Conservation (phyloP, 2,113 vertebrate species). For the Pomatorhinus ruficollis region DNA sequence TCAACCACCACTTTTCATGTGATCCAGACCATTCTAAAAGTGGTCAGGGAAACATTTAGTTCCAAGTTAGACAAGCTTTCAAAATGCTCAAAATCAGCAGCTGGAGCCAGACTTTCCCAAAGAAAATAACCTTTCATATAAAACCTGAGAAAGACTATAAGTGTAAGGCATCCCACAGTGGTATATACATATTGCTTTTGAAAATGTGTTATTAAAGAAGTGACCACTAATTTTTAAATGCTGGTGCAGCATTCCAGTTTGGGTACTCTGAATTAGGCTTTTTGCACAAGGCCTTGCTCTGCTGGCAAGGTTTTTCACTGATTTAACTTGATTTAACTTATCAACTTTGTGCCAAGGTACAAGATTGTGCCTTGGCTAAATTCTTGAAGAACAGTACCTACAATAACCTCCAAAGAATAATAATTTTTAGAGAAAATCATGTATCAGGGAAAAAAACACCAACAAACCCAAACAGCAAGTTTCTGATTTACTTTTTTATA, state of each 20-base stretch:
- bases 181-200: background rate
- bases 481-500: conserved; percentile 20
- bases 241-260: background rate
- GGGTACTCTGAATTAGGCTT: background rate
- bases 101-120: background rate
- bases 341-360: background rate
- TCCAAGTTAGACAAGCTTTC: background rate
- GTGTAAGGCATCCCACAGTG: background rate
- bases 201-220: background rate
- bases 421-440: background rate
- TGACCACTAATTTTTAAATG: background rate
- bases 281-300: background rate
- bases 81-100: background rate
- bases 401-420: background rate
- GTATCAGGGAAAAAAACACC: background rate
- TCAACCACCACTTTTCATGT: background rate
- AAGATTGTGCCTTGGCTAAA: background rate
- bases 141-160: background rate
- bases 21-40: background rate
- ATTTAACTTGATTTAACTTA: background rate
- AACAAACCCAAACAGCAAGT: background rate
- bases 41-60: background rate
- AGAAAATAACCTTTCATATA: background rate
- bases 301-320: background rate
- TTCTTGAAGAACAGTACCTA: background rate